Base-by-base conservation (phyloP, 2,113 vertebrate genomes). In the Lasiurus borealis region DNA sequence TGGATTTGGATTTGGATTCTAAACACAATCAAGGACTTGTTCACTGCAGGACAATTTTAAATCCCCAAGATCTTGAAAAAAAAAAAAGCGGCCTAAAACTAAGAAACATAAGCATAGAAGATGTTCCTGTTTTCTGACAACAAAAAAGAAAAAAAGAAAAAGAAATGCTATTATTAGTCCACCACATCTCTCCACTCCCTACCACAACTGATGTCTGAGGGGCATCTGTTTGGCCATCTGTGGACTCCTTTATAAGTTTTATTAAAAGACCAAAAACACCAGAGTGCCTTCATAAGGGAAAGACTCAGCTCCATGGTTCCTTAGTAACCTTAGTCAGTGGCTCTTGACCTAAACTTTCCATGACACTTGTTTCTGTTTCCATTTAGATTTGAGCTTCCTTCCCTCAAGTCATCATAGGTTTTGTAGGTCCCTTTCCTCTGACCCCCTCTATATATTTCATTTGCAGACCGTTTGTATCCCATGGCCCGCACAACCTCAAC, bases 1-100 rank as follows among this genome's bases (percentile, higher is more conserved):
- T 94, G 1, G 36, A 27, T 88, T 88, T 90, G 68, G 29, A 85
- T 75, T 95, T 93, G 69, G 40, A 82, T 81, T 93, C 68, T 62
- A 95, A 94, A 72, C 5, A 71, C 54, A 97, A 93, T 86, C 92
- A 93, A 91, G 34, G 66, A 71, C 57, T 82, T 90, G 81, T 84
- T 92, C 91, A 46, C 62, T 81, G 27, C 0, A 81, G 73, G 62
- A 89, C 48, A 77, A 84, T 75, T 88, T 36, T 6, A 93, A 88
- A 93, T 76, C 44, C 76, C 57, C 31, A 84, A 71, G 27, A 48
- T 83, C 52, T 88, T 57, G n/a, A 21, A 8, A 82, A 66, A n/a
- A n/a, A n/a, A n/a, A 82, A 73, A 54, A 16, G 15, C n/a, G 84
- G 21, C 85, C 77, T 91, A 96, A 75, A 85, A 85, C 52, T 73